A percentile compares a stretch with the other conserved stretches of the same genome.
phyloP scores from a whole-genome alignment of 2,113 vertebrate species.

The Lepus timidus region DNA sequence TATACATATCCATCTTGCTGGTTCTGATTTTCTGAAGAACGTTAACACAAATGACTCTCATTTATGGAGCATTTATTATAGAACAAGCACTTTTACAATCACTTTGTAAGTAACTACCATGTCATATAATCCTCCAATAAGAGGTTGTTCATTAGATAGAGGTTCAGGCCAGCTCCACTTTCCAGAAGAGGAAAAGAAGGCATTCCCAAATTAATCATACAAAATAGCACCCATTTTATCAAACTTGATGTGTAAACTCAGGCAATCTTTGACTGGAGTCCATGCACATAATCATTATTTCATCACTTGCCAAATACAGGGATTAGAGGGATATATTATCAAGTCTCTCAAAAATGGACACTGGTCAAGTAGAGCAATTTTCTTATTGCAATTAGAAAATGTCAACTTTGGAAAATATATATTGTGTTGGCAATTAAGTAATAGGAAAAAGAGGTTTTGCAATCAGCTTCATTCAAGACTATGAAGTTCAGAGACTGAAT shows the following conservation, averaged over 20 bases:
- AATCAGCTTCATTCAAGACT: conserved; percentile 73
- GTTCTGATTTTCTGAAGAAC: neutral
- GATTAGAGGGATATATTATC: conserved; percentile 51
- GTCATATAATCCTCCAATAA: neutral
- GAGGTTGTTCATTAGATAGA: neutral
- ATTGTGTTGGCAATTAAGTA: conserved; percentile 70
- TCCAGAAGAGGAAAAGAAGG: neutral
- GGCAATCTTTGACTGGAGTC: neutral
- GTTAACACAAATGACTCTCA: neutral
- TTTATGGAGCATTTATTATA: conserved; percentile 6
- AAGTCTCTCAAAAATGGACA: conserved; percentile 56
- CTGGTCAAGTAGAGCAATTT: conserved; percentile 63
- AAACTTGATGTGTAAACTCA: neutral
- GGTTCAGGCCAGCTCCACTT: neutral
- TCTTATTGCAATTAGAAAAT: conserved; percentile 40
- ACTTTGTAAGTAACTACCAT: neutral
- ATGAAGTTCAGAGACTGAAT: conserved; percentile 65
- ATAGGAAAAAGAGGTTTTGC: conserved; percentile 38
- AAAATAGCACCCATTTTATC: neutral
- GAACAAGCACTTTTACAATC: neutral
- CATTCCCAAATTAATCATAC: neutral
- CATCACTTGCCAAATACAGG: conserved; percentile 3
- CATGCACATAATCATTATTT: neutral
- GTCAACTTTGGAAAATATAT: conserved; percentile 57
- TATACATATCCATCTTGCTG: neutral